Evolutionary conservation across 1,140 invertebrate species (phyloP).

Genomic region (Zaprionus nigranus): DNA sequence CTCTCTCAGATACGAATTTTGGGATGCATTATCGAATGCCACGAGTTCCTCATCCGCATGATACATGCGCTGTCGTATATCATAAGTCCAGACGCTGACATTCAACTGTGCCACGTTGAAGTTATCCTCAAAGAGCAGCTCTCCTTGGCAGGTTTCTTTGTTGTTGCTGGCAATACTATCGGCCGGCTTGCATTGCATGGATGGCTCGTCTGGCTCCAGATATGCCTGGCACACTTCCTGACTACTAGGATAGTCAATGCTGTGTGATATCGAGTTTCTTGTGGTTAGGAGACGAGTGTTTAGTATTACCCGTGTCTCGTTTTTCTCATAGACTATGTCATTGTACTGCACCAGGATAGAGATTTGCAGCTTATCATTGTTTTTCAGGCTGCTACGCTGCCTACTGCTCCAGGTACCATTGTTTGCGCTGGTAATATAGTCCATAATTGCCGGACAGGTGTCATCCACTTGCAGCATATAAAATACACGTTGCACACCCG

Average conservation of each 20-base stretch:
- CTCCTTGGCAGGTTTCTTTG: slow-evolving; percentile 50
- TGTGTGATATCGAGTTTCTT: slow-evolving; percentile 18
- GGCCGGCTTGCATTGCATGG: slow-evolving; percentile 41
- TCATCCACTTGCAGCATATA: slow-evolving; percentile 68
- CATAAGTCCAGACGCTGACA: slow-evolving; percentile 61
- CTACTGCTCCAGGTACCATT: slow-evolving; percentile 59
- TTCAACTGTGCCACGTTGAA: slow-evolving; percentile 53
- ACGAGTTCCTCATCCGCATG: slow-evolving; percentile 71
- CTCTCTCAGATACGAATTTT: slow-evolving; percentile 59
- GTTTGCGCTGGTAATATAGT: slow-evolving; percentile 52
- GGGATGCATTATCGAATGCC: slow-evolving; percentile 53
- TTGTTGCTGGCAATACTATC: slow-evolving; percentile 38
- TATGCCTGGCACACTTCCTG: slow-evolving; percentile 42
- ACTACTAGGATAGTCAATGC: slow-evolving; percentile 21
- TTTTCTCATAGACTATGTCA: slow-evolving; percentile 62
- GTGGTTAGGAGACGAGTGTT: slow-evolving; percentile 58
- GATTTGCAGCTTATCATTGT: slow-evolving; percentile 66
- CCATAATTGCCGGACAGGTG: slow-evolving; percentile 62
- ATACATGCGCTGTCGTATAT: slow-evolving; percentile 70
- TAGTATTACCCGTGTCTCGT: slow-evolving; percentile 59
- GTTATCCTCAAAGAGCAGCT: slow-evolving; percentile 71
- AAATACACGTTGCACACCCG: slow-evolving; percentile 60
- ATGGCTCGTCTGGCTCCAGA: slow-evolving; percentile 13
- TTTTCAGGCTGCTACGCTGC: slow-evolving; percentile 47
- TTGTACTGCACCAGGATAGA: slow-evolving; percentile 66